Percentiles rank a stretch among this genome's conserved stretches.
Conservation (phyloP, 2,888 invertebrate genomes). For the Limnephilus auricula region DNA sequence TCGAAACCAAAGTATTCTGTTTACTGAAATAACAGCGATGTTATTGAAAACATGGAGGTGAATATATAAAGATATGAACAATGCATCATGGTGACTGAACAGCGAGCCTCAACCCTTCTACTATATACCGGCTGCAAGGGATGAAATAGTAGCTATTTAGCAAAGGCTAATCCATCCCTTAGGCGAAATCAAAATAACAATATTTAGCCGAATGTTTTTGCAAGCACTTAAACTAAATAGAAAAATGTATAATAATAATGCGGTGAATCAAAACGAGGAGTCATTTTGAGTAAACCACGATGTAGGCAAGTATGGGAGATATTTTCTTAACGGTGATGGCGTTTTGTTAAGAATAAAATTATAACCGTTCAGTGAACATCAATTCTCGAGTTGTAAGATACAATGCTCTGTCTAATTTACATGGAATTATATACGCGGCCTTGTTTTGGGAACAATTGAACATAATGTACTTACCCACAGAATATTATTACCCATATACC, state of each 20-base stretch:
- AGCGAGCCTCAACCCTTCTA: slow-evolving; percentile 49
- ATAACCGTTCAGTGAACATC: background rate
- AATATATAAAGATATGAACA: slow-evolving; percentile 65
- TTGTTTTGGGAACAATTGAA: background rate
- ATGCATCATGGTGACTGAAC: slow-evolving; percentile 55
- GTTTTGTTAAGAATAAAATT: slow-evolving; percentile 22
- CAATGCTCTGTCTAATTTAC: background rate
- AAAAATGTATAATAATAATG: background rate
- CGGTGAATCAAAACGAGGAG: slow-evolving; percentile 42
- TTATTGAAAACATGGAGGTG: slow-evolving; percentile 64
- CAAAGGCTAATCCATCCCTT: slow-evolving; percentile 57
- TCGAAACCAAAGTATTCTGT: slow-evolving; percentile 50
- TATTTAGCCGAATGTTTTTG: slow-evolving; percentile 60
- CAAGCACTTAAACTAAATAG: slow-evolving; percentile 51
- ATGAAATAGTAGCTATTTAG: slow-evolving; percentile 55
- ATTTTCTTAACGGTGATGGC: background rate
- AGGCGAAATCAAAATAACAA: slow-evolving; percentile 62
- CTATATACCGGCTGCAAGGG: slow-evolving; percentile 13
- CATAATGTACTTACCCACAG: no score
- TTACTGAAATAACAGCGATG: slow-evolving; percentile 63
- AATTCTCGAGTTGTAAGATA: background rate
- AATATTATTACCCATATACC: no score
- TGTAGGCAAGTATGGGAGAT: background rate
- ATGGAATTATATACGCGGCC: background rate
- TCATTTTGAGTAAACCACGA: slow-evolving; percentile 19